Evolutionary conservation across 1,140 invertebrate species (phyloP).

Genomic region (Ylistrum balloti): DNA sequence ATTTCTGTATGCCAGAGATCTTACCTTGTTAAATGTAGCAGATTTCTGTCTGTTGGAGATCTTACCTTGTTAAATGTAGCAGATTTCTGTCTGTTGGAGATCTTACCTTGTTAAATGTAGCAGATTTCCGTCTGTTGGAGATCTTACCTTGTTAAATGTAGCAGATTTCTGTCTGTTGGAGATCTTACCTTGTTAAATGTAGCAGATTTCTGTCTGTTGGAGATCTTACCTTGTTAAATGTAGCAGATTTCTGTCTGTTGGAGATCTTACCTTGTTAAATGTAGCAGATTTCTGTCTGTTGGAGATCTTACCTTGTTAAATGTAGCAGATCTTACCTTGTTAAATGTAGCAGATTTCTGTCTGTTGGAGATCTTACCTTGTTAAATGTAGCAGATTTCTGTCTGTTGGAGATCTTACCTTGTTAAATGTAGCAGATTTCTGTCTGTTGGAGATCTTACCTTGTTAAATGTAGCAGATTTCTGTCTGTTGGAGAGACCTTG

Average conservation of each 20-base stretch:
- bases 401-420: no score
- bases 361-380: not conserved
- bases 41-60: no score
- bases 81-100: no score
- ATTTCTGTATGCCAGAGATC: no score
- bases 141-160: not conserved
- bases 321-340: constrained; percentile 47
- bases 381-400: constrained; percentile 80
- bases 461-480: no score
- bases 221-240: not conserved
- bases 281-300: constrained; percentile 83
- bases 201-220: no score
- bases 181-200: not conserved
- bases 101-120: not conserved
- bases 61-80: not conserved
- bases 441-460: no score
- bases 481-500: no score
- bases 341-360: constrained; percentile 80
- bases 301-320: not conserved
- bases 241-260: no score
- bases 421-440: no score
- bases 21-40: not conserved
- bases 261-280: not conserved
- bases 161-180: no score
- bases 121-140: no score